Percentiles rank a stretch among this genome's conserved stretches.
Conservation (phyloP, 2,888 invertebrate genomes). For the Ennomos fuscantarius region DNA sequence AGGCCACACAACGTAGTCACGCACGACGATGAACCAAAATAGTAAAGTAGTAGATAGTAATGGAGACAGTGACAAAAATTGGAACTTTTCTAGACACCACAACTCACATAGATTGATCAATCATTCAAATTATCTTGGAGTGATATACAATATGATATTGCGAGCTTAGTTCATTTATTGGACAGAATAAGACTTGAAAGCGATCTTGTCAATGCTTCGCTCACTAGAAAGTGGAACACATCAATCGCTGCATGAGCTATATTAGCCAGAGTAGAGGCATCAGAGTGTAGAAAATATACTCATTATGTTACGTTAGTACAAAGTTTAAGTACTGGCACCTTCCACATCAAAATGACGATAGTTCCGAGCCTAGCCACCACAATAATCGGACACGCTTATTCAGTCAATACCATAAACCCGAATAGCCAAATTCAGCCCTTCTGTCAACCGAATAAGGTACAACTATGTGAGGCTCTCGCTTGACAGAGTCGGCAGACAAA, state of each 20-base stretch:
- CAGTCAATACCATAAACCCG: slow-evolving; percentile 21
- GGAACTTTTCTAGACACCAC: background rate
- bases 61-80: slow-evolving; percentile 16
- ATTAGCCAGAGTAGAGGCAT: too few species aligned
- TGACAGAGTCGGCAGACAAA: slow-evolving; percentile 16
- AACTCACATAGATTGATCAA: background rate
- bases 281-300: too few species aligned
- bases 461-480: slow-evolving; percentile 3
- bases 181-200: too few species aligned
- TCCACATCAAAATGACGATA: slow-evolving; percentile 15
- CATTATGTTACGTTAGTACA: background rate
- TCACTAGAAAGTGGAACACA: too few species aligned
- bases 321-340: slow-evolving; percentile 8
- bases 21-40: slow-evolving; percentile 22
- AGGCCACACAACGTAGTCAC: slow-evolving; percentile 34
- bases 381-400: slow-evolving; percentile 30
- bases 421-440: slow-evolving; percentile 10
- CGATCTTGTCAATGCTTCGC: too few species aligned
- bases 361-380: slow-evolving; percentile 22
- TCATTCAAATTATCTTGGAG: too few species aligned
- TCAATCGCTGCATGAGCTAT: too few species aligned
- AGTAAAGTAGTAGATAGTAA: slow-evolving; percentile 10
- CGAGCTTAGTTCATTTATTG: too few species aligned
- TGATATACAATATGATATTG: too few species aligned
- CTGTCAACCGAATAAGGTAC: slow-evolving; percentile 9